These are phyloP conservation scores for Drosophila ohnishii DNA, from an alignment of 1,140 invertebrate species.

Conservation along the genomic window DNA sequence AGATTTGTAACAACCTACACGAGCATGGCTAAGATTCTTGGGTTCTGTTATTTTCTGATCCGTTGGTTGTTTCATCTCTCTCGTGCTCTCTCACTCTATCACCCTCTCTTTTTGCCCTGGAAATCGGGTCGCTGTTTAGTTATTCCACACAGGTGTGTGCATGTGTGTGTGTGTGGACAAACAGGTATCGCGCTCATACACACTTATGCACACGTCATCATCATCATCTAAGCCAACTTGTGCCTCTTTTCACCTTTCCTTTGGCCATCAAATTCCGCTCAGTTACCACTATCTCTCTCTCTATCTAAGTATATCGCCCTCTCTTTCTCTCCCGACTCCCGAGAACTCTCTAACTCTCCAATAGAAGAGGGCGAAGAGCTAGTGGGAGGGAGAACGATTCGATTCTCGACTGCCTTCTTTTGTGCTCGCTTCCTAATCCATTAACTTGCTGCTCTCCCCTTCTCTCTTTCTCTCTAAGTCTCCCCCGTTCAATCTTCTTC, in stretches of 20 bases:
- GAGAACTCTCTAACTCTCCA: background rate
- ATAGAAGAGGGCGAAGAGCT: background rate
- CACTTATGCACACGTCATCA: constrained; percentile 36
- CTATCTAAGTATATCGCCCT: constrained; percentile 10
- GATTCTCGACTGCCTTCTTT: constrained; percentile 43
- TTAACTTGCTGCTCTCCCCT: constrained; percentile 40
- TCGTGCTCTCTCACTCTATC: constrained; percentile 8
- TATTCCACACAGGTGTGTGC: constrained; percentile 60
- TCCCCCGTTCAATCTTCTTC: constrained; percentile 9
- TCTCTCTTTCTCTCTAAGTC: background rate
- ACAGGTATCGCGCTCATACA: constrained; percentile 53
- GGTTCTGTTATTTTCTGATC: constrained; percentile 22
- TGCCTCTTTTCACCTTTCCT: constrained; percentile 76
- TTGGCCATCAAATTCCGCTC: constrained; percentile 59
- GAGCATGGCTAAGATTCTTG: constrained; percentile 41
- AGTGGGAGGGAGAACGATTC: constrained; percentile 27
- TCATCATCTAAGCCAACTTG: constrained; percentile 56
- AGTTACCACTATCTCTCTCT: constrained; percentile 34
- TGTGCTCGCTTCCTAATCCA: constrained; percentile 57
- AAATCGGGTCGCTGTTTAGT: constrained; percentile 76
- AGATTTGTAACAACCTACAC: constrained; percentile 30
- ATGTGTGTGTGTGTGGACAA: constrained; percentile 48
- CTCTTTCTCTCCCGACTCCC: background rate
- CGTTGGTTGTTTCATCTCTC: constrained; percentile 23
- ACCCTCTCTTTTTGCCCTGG: constrained; percentile 14